phyloP scores from a whole-genome alignment of 1,140 invertebrate species.

The Trichonephila clavipes region DNA sequence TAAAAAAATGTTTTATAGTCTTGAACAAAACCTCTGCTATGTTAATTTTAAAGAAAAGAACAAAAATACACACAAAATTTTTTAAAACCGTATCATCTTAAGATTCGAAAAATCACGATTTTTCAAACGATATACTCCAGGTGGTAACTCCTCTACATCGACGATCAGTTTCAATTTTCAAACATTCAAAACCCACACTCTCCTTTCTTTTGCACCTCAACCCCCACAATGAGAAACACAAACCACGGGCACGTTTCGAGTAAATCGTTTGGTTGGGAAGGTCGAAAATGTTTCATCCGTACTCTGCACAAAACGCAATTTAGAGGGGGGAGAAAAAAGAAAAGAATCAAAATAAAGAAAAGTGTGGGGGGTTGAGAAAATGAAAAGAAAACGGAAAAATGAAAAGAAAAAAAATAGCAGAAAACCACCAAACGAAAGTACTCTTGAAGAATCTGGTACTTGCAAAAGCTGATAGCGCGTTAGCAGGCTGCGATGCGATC shows the following conservation, averaged over 20 bases:
- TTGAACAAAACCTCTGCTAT: too few relatives aligned
- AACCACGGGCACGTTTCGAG: conserved; percentile 43
- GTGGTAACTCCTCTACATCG: background rate
- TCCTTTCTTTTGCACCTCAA: background rate
- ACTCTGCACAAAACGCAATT: conserved; percentile 34
- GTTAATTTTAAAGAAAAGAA: too few relatives aligned
- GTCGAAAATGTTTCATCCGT: conserved; percentile 27
- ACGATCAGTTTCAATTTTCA: background rate
- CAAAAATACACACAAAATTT: too few relatives aligned
- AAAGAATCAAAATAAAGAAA: conserved; percentile 8
- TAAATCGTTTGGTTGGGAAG: conserved; percentile 36
- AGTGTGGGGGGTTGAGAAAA: background rate
- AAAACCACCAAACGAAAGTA: background rate
- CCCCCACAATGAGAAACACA: background rate
- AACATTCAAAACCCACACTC: background rate
- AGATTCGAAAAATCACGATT: too few relatives aligned
- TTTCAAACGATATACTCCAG: too few relatives aligned
- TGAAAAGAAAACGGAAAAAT: background rate
- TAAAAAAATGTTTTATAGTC: too few relatives aligned
- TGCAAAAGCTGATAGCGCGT: conserved; percentile 29
- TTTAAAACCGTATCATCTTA: too few relatives aligned
- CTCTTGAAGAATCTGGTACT: conserved; percentile 23
- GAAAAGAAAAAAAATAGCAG: background rate
- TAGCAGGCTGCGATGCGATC: conserved; percentile 17
- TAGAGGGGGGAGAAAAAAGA: background rate